These are phyloP conservation scores for Fukomys damarensis DNA, from an alignment of 2,113 vertebrate genomes.

Conservation along the genomic window DNA sequence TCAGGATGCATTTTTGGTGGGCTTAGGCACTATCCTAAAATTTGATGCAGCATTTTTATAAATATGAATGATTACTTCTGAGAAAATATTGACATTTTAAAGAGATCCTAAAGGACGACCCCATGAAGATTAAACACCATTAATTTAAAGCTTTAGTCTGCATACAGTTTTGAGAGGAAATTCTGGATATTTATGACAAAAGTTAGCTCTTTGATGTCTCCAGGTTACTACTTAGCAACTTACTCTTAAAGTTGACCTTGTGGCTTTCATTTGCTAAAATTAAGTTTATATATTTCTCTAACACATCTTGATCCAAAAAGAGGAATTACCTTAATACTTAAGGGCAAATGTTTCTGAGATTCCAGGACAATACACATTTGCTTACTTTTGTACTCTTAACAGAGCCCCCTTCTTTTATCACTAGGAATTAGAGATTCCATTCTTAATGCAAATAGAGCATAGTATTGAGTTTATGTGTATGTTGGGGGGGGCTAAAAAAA, in stretches of 20 bases:
- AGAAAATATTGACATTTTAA: background rate
- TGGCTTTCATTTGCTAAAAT: conserved; percentile 40
- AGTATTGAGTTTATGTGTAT: background rate
- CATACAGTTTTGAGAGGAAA: conserved; percentile 5
- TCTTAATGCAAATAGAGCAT: background rate
- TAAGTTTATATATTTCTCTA: background rate
- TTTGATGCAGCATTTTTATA: background rate
- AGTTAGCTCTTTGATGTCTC: conserved; percentile 49
- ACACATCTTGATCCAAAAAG: background rate
- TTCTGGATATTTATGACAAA: conserved; percentile 26
- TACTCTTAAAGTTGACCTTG: background rate
- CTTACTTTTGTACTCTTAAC: background rate
- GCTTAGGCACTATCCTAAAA: background rate
- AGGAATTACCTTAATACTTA: conserved; percentile 24
- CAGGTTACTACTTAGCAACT: conserved; percentile 59
- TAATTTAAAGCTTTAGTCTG: background rate
- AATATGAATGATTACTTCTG: background rate
- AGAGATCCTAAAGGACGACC: background rate
- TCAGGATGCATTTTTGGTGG: background rate
- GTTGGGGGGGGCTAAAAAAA: background rate
- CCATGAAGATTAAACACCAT: conserved; percentile 13
- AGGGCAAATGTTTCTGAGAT: background rate
- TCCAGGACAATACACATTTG: background rate
- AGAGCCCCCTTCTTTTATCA: background rate
- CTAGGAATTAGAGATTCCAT: background rate